These are phyloP conservation scores for Drosophila tristis DNA, from an alignment of 1,140 invertebrate genomes.

Conservation along the genomic window DNA sequence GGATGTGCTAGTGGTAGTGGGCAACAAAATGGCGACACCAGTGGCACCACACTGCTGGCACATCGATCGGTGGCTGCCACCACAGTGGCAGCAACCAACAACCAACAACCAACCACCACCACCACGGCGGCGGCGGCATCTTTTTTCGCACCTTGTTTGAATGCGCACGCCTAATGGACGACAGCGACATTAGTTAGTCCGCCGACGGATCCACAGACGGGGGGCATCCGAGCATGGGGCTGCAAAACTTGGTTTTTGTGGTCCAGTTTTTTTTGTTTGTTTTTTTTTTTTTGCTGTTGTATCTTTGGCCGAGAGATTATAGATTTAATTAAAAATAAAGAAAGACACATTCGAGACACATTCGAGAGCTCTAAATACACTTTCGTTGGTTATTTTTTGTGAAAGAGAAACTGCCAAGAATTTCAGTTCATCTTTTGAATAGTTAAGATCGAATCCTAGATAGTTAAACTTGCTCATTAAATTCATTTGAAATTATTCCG, in stretches of 20 bases:
- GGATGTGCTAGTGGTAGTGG: conserved; percentile 5
- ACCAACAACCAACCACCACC: conserved; percentile 26
- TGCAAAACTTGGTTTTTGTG: conserved; percentile 25
- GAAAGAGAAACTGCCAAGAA: conserved; percentile 7
- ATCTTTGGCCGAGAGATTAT: conserved; percentile 41
- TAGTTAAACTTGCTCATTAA: background rate
- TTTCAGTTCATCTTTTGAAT: conserved; percentile 7
- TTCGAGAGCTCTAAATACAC: conserved; percentile 30
- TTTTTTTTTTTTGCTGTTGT: conserved; percentile 26
- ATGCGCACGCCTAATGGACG: conserved; percentile 76
- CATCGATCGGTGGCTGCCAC: conserved; percentile 8
- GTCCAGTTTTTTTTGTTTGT: conserved; percentile 44
- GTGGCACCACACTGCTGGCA: conserved; percentile 4
- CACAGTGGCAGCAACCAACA: conserved; percentile 53
- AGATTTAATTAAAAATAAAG: conserved; percentile 70
- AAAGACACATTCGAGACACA: conserved; percentile 32
- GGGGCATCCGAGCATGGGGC: background rate
- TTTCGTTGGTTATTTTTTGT: conserved; percentile 11
- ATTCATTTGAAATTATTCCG: background rate
- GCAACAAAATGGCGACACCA: conserved; percentile 49
- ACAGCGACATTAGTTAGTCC: conserved; percentile 76
- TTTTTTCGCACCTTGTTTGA: conserved; percentile 83
- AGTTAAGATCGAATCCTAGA: background rate
- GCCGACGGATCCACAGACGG: conserved; percentile 14
- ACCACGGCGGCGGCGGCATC: conserved; percentile 61